These are phyloP conservation scores for Geococcyx californianus DNA, from an alignment of 2,113 vertebrate species.

Conservation along the genomic window DNA sequence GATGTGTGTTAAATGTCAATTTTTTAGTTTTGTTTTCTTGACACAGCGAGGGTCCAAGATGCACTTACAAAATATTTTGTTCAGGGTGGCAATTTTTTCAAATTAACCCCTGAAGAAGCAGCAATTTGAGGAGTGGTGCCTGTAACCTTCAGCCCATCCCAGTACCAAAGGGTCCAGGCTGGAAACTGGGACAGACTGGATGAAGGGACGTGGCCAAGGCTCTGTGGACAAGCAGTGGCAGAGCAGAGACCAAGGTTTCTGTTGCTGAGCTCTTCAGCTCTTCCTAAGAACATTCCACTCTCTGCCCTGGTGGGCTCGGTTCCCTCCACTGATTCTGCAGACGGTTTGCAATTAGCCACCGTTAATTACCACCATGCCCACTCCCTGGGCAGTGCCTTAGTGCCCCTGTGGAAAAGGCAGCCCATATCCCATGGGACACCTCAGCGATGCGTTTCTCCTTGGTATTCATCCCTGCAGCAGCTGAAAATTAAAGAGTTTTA, in stretches of 20 bases:
- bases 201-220: background rate
- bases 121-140: fast-evolving
- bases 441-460: background rate
- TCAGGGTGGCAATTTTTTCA: background rate
- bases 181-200: background rate
- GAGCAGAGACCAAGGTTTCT: background rate
- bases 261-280: background rate
- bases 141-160: background rate
- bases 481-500: background rate
- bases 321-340: background rate
- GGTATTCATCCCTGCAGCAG: background rate
- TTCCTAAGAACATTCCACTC: background rate
- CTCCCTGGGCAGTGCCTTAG: background rate
- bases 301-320: background rate
- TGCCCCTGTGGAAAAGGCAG: background rate
- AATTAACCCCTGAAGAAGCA: fast-evolving
- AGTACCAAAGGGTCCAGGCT: too few relatives aligned
- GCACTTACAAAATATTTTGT: background rate
- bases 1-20: background rate
- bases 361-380: background rate
- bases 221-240: fast-evolving
- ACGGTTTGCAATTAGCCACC: background rate
- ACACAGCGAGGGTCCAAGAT: fast-evolving
- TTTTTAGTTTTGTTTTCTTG: background rate
- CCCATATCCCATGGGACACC: too few relatives aligned